These are phyloP conservation scores for Heliconius aoede DNA, from an alignment of 2,888 invertebrate species.

Conservation along the genomic window DNA sequence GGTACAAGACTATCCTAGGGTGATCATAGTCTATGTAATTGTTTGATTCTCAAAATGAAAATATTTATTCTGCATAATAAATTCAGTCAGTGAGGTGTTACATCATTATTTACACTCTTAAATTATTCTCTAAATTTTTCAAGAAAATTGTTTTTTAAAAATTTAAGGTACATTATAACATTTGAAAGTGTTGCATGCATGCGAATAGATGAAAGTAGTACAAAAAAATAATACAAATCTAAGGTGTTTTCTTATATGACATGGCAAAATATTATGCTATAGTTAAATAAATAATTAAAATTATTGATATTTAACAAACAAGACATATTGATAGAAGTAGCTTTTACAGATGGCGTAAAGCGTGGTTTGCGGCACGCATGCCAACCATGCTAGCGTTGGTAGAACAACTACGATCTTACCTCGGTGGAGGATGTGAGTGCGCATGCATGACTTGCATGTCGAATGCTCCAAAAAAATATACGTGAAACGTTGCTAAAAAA, in stretches of 20 bases:
- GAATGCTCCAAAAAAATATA: conserved; percentile 48
- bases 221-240: background rate
- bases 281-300: background rate
- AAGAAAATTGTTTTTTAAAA: background rate
- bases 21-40: too few species aligned
- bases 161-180: background rate
- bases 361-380: conserved; percentile 73
- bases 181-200: background rate
- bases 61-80: background rate
- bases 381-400: conserved; percentile 83
- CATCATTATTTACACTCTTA: background rate
- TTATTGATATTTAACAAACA: background rate
- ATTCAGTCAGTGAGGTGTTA: background rate
- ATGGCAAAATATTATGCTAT: background rate
- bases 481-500: conserved; percentile 23
- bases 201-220: background rate
- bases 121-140: background rate
- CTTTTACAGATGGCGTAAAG: conserved; percentile 81
- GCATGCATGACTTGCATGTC: conserved; percentile 59
- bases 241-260: background rate
- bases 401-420: conserved; percentile 81
- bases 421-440: conserved; percentile 82
- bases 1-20: too few species aligned
- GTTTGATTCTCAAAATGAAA: background rate
- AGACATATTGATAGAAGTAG: conserved; percentile 61